Percentiles rank a stretch among this genome's conserved stretches.
Conservation (phyloP, 1,140 invertebrate genomes). For the Bombus balteatus region DNA sequence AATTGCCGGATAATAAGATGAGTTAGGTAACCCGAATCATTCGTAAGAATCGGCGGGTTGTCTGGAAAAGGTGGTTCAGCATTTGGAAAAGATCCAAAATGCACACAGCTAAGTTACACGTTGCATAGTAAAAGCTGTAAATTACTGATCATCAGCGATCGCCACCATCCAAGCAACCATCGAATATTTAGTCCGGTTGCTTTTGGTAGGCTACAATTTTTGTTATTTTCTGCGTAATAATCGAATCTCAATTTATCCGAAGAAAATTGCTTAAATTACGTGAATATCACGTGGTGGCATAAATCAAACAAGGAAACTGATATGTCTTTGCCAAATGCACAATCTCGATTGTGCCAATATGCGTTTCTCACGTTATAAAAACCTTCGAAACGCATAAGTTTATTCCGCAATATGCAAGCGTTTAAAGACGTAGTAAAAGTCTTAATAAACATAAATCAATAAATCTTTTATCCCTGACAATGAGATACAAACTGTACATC, state of each 20-base stretch:
- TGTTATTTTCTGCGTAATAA: slow-evolving; percentile 15
- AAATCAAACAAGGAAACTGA: slow-evolving; percentile 42
- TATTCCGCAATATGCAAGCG: not conserved
- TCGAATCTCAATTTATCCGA: slow-evolving; percentile 22
- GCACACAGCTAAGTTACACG: not conserved
- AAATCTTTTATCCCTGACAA: not conserved
- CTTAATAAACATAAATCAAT: not conserved
- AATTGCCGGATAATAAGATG: slow-evolving; percentile 13
- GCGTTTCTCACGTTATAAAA: slow-evolving; percentile 19
- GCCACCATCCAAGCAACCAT: not conserved
- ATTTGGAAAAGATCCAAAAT: slow-evolving; percentile 35
- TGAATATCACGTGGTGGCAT: slow-evolving; percentile 22
- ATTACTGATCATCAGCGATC: slow-evolving; percentile 4
- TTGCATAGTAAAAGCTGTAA: not conserved
- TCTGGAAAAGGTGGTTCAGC: slow-evolving; percentile 16
- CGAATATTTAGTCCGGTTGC: not conserved
- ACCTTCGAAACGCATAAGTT: not conserved
- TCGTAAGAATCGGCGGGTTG: not conserved
- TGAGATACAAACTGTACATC: not conserved
- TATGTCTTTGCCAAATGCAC: slow-evolving; percentile 38
- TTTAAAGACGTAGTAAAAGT: not conserved
- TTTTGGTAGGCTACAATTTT: not conserved
- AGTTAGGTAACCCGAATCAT: not conserved
- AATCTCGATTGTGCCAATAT: slow-evolving; percentile 27
- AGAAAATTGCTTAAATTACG: slow-evolving; percentile 14